Evolutionary conservation across 1,140 invertebrate genomes (phyloP), one percentile per base, ranked within the genome.

Genomic region (Pachyrhynchus sulphureomaculatus): DNA sequence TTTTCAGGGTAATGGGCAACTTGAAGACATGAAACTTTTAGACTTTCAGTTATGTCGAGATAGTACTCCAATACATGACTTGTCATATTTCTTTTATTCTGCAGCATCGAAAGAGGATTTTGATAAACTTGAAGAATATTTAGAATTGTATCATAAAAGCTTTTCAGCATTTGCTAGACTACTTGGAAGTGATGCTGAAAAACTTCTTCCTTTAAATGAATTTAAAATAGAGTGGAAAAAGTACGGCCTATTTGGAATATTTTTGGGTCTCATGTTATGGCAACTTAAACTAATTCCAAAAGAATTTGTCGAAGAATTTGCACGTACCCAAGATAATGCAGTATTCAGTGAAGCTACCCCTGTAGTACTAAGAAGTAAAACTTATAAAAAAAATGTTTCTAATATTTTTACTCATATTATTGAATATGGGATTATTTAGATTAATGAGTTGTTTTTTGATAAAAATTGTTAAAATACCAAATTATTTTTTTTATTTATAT

Each of bases 31-130:
- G 0, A 55, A n/a, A n/a, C n/a, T n/a, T n/a, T n/a, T n/a, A n/a
- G n/a, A n/a, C n/a, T n/a, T n/a, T n/a, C n/a, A n/a, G 36, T 37
- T 41, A 65, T 4, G 59, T 86, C 9, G 85, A 86, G 64, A n/a
- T n/a, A n/a, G n/a, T n/a, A n/a, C n/a, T n/a, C n/a, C n/a, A n/a
- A n/a, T n/a, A n/a, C n/a, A n/a, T n/a, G n/a, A n/a, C n/a, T n/a
- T n/a, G n/a, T n/a, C n/a, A n/a, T n/a, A n/a, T n/a, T n/a, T n/a
- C n/a, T n/a, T n/a, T n/a, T n/a, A n/a, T n/a, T n/a, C n/a, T n/a
- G n/a, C n/a, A n/a, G n/a, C n/a, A n/a, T n/a, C n/a, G n/a, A n/a
- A n/a, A n/a, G n/a, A n/a, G n/a, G n/a, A n/a, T n/a, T n/a, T n/a
- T n/a, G n/a, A n/a, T n/a, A n/a, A n/a, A n/a, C n/a, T n/a, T n/a